Conservation (phyloP, 2,888 invertebrate species). For the Meta bourneti region DNA sequence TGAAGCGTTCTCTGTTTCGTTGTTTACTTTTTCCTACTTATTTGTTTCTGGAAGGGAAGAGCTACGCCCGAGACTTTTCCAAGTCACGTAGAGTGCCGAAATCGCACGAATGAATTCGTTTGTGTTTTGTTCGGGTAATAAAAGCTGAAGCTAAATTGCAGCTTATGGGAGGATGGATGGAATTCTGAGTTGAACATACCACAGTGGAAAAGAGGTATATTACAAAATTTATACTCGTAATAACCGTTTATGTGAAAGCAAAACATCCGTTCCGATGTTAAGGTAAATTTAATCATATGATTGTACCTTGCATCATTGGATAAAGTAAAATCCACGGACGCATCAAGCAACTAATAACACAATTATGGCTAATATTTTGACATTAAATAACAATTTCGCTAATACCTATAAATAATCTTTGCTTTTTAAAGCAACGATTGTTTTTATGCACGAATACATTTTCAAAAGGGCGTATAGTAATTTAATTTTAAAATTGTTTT, state of each 20-base stretch:
- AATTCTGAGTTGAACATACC: not conserved
- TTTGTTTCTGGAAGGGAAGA: conserved; percentile 17
- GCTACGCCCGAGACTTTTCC: not conserved
- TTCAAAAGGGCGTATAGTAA: no score
- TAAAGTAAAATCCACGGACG: no score
- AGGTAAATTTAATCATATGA: not conserved
- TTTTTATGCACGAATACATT: no score
- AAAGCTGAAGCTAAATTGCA: not conserved
- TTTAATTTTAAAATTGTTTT: no score
- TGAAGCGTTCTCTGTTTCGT: conserved; percentile 9
- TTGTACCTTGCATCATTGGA: not conserved
- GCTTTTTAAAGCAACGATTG: no score
- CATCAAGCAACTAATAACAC: no score
- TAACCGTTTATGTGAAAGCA: not conserved
- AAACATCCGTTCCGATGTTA: not conserved
- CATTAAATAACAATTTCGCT: no score
- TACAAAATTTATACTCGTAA: not conserved
- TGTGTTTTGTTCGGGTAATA: not conserved
- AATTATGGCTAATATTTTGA: no score
- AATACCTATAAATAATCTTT: no score
- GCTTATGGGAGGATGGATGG: not conserved
- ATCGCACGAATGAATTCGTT: not conserved
- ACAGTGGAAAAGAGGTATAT: not conserved
- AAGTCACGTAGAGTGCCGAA: conserved; percentile 5
- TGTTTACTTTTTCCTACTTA: not conserved